These are phyloP conservation scores for Botia almorhae DNA, from an alignment of 2,797 vertebrate genomes.

Conservation along the genomic window DNA sequence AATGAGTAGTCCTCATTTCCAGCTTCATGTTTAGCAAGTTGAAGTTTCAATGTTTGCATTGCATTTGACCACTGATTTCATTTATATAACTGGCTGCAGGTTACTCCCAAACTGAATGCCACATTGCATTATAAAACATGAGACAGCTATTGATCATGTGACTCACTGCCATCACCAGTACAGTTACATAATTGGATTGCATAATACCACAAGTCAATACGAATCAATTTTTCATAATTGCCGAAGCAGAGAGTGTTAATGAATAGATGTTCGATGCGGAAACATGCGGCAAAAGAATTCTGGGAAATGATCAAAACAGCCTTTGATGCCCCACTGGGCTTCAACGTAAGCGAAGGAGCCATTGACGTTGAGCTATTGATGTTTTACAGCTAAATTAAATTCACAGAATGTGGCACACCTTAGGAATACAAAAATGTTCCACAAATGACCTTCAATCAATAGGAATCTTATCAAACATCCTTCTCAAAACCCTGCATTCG, in stretches of 20 bases:
- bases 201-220: conserved; percentile 25
- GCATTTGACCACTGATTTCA: not conserved
- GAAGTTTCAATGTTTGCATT: not conserved
- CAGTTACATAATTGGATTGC: conserved; percentile 37
- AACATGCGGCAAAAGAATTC: not conserved
- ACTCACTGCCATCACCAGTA: conserved; percentile 4
- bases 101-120: not conserved
- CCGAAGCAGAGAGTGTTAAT: conserved; percentile 5
- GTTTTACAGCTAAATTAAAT: conserved; percentile 40
- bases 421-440: conserved; percentile 25
- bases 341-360: conserved; percentile 23
- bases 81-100: not conserved
- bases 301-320: conserved; percentile 28
- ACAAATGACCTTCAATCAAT: conserved; percentile 41
- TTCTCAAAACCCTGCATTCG: conserved; percentile 13
- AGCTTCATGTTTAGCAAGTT: not conserved
- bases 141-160: conserved; percentile 29
- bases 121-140: conserved; percentile 34
- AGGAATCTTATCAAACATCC: conserved; percentile 42
- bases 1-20: too few relatives aligned
- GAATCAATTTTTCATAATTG: conserved; percentile 39
- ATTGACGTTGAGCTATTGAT: conserved; percentile 33
- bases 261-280: conserved; percentile 34
- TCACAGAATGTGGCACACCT: conserved; percentile 13
- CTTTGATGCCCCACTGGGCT: conserved; percentile 15